phyloP scores from a whole-genome alignment of 2,888 invertebrate genomes.

The Eucriotettix oculatus region DNA sequence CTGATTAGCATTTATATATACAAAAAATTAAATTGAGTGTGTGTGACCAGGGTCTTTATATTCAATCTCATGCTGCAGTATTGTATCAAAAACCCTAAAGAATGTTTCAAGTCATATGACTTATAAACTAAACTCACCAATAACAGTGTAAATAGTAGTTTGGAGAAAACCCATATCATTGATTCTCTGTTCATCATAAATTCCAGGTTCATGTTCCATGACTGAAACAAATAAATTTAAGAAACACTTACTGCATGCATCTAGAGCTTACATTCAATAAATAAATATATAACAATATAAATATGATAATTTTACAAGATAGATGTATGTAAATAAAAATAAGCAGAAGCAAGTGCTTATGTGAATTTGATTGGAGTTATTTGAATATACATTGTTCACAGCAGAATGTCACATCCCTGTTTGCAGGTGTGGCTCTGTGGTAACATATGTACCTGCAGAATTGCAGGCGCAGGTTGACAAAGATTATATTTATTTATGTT shows the following conservation, averaged over 20 bases:
- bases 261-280: background rate
- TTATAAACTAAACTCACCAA: constrained; percentile 19
- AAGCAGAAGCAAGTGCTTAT: background rate
- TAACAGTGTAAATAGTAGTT: constrained; percentile 27
- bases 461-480: too few relatives aligned
- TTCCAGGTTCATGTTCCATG: background rate
- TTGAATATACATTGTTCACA: too few relatives aligned
- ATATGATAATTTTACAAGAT: background rate
- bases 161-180: constrained; percentile 26
- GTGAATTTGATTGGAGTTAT: too few relatives aligned
- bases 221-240: background rate
- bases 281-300: background rate
- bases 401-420: too few relatives aligned
- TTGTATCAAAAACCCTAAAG: background rate
- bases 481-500: too few relatives aligned
- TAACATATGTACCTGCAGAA: too few relatives aligned
- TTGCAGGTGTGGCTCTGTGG: too few relatives aligned
- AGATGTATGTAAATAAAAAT: background rate
- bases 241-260: background rate
- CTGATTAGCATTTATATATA: too few relatives aligned
- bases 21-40: too few relatives aligned
- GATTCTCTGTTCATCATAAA: constrained; percentile 16
- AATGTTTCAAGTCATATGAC: background rate
- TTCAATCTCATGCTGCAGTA: too few relatives aligned
- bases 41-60: too few relatives aligned